Conservation (phyloP, 2,113 vertebrate genomes). For the Gymnocephalus cernua region DNA sequence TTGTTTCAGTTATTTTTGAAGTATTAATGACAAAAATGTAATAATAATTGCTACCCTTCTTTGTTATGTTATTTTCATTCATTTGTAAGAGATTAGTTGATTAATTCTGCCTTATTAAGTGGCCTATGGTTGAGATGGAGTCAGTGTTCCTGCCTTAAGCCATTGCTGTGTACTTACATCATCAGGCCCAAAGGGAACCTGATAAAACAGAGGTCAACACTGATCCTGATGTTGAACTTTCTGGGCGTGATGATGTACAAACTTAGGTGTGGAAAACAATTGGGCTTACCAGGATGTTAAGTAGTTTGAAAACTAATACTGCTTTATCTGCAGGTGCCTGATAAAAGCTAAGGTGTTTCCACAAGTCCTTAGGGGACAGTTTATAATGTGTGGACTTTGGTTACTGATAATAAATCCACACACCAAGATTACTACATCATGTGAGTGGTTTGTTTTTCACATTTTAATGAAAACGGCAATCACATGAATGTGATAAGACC, state of each 20-base stretch:
- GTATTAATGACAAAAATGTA: no score
- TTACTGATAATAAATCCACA: slow-evolving; percentile 40
- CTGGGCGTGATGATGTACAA: slow-evolving; percentile 42
- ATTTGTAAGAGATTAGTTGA: no score
- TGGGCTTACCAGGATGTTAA: slow-evolving; percentile 13
- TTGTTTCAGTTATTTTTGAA: not conserved
- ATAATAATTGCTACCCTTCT: no score
- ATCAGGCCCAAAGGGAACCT: not conserved
- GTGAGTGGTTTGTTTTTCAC: not conserved
- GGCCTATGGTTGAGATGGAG: not conserved
- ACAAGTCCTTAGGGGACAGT: not conserved
- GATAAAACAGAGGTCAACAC: slow-evolving; percentile 14
- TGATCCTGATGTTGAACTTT: not conserved
- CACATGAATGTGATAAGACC: not conserved
- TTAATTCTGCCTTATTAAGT: not conserved
- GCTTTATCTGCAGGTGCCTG: slow-evolving; percentile 30
- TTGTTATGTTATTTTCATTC: no score
- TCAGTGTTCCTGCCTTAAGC: not conserved
- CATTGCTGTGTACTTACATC: not conserved
- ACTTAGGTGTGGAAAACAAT: slow-evolving; percentile 14
- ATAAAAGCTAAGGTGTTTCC: slow-evolving; percentile 11
- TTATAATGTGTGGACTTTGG: slow-evolving; percentile 44
- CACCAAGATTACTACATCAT: not conserved
- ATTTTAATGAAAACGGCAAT: slow-evolving; percentile 20
- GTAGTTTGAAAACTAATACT: not conserved